Evolutionary conservation across 2,888 invertebrate species (phyloP).

Genomic region (Machimus rusticus): DNA sequence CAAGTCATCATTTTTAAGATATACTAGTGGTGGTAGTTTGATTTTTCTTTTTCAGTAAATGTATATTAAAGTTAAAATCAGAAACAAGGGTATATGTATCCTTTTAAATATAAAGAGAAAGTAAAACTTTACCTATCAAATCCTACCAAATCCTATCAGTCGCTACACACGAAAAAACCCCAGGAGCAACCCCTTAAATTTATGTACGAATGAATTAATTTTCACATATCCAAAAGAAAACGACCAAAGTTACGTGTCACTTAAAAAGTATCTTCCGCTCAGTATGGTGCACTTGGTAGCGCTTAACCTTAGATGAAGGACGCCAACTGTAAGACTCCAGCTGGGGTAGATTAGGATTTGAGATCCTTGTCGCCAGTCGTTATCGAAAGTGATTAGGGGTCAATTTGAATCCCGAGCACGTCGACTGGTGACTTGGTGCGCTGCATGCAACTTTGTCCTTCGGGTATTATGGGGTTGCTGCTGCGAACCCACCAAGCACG

Average conservation of each 20-base stretch:
- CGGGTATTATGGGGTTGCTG: neutral
- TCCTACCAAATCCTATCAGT: neutral
- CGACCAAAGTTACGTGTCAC: neutral
- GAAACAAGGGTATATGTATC: too few species aligned
- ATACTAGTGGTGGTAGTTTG: too few species aligned
- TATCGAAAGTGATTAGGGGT: constrained; percentile 28
- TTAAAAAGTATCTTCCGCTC: neutral
- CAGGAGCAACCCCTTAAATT: neutral
- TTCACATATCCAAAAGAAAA: neutral
- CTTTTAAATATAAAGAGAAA: too few species aligned
- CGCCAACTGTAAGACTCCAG: neutral
- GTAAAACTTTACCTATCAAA: neutral
- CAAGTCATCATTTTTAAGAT: too few species aligned
- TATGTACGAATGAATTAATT: neutral
- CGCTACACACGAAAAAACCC: neutral
- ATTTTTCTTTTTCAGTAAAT: too few species aligned
- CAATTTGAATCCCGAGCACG: constrained; percentile 28
- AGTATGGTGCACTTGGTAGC: neutral
- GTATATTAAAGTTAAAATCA: too few species aligned
- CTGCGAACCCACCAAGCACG: neutral
- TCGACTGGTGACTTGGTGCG: neutral
- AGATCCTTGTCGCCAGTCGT: constrained; percentile 30
- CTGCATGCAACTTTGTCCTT: neutral
- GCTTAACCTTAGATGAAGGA: neutral
- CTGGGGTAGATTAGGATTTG: constrained; percentile 36